phyloP scores from a whole-genome alignment of 2,797 vertebrate species.

The Dendrocincla fuliginosa region DNA sequence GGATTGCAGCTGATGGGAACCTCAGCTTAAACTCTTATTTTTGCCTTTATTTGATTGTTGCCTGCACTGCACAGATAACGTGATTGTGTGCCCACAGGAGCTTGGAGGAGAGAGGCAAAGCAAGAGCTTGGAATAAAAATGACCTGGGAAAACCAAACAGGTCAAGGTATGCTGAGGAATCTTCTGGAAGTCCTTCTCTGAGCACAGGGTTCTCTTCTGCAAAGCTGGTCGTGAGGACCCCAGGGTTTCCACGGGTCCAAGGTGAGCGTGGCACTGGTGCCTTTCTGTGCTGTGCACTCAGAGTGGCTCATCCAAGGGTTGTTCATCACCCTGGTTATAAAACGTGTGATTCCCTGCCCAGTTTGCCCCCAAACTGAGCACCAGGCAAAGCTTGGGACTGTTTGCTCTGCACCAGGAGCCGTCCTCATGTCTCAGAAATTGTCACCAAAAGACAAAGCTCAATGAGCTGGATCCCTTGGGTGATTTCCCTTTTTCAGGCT shows the following conservation, averaged over 20 bases:
- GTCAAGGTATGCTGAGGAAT: not conserved
- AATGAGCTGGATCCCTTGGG: not conserved
- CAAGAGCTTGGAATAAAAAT: not conserved
- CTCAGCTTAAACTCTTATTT: conserved; percentile 45
- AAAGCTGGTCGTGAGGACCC: accelerated
- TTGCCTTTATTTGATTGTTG: conserved; percentile 59
- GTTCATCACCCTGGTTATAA: not conserved
- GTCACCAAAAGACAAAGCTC: not conserved
- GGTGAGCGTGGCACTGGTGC: not conserved
- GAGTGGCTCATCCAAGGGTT: accelerated
- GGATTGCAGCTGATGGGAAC: conserved; percentile 54
- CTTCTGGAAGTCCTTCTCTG: accelerated
- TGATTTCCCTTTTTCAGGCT: not conserved
- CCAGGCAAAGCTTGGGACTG: accelerated
- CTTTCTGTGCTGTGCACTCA: not conserved
- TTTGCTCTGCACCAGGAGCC: accelerated
- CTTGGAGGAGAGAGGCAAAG: not conserved
- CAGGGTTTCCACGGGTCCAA: accelerated
- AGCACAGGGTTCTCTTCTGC: accelerated
- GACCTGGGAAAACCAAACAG: not conserved
- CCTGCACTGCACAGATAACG: conserved; percentile 14
- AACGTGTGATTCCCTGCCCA: not conserved
- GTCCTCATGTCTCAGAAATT: not conserved
- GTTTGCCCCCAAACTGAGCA: not conserved
- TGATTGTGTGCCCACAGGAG: not conserved